Percentiles rank a stretch among this genome's conserved stretches.
Conservation (phyloP, 2,797 vertebrate species). For the Chaetodon trifasciatus region DNA sequence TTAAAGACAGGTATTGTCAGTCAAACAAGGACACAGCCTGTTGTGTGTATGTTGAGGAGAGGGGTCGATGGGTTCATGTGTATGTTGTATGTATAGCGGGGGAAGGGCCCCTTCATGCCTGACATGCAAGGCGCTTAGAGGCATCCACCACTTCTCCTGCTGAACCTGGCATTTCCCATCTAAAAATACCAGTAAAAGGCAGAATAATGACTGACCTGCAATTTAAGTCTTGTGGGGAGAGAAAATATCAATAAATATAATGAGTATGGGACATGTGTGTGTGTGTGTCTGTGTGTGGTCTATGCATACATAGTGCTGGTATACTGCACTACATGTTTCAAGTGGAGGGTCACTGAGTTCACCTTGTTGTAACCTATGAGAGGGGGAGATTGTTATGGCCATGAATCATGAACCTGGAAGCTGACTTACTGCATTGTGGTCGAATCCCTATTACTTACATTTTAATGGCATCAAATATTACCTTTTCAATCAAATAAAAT, state of each 20-base stretch:
- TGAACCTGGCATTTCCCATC: constrained; percentile 31
- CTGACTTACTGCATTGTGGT: constrained; percentile 4
- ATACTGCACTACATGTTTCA: constrained; percentile 29
- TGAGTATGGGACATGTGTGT: constrained; percentile 6
- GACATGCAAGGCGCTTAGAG: constrained; percentile 47
- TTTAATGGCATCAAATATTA: not conserved
- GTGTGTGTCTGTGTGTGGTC: constrained; percentile 19
- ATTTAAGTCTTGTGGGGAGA: constrained; percentile 9
- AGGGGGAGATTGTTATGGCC: constrained; percentile 17
- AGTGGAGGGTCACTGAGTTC: constrained; percentile 54
- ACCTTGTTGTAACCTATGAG: constrained; percentile 18
- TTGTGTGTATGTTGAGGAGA: constrained; percentile 32
- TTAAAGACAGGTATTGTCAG: constrained; percentile 45
- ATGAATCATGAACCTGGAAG: constrained; percentile 29
- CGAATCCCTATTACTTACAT: not conserved
- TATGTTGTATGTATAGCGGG: constrained; percentile 73
- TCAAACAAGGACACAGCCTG: constrained; percentile 44
- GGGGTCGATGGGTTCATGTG: constrained; percentile 68
- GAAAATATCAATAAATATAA: constrained; percentile 11
- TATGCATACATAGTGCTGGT: constrained; percentile 10
- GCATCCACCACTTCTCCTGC: constrained; percentile 32
- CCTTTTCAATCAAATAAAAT: not conserved
- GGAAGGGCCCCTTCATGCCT: constrained; percentile 63
- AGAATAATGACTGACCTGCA: not conserved
- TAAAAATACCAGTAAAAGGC: constrained; percentile 58